These are phyloP conservation scores for Buathra laborator DNA, from an alignment of 2,888 invertebrate species.

Conservation along the genomic window DNA sequence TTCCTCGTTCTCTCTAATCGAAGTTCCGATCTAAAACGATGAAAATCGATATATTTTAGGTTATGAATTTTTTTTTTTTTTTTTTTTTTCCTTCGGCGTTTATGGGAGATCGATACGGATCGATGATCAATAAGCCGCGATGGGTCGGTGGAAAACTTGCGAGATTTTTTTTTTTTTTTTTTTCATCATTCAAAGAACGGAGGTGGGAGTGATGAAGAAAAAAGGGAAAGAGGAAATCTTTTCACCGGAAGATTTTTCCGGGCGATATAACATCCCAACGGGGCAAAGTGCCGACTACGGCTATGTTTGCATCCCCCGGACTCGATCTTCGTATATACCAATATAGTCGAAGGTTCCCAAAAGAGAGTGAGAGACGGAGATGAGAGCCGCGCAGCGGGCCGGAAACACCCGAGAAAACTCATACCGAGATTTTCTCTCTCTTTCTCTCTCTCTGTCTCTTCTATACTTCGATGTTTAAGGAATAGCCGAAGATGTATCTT, in stretches of 20 bases:
- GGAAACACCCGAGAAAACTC: slow-evolving; percentile 61
- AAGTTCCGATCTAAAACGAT: neutral
- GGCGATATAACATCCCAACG: slow-evolving; percentile 64
- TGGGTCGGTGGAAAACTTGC: slow-evolving; percentile 61
- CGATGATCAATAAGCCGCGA: slow-evolving; percentile 60
- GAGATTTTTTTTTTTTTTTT: slow-evolving; percentile 52
- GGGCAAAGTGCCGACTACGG: slow-evolving; percentile 63
- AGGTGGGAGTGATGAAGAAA: slow-evolving; percentile 12
- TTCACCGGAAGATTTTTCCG: slow-evolving; percentile 68
- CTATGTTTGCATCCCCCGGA: slow-evolving; percentile 63
- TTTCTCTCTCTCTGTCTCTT: slow-evolving; percentile 18
- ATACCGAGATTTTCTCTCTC: slow-evolving; percentile 33
- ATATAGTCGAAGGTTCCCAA: neutral
- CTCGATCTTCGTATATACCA: neutral
- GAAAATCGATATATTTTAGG: slow-evolving; percentile 27
- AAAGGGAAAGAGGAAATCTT: slow-evolving; percentile 57
- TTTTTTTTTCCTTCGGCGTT: slow-evolving; percentile 2
- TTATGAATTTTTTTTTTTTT: slow-evolving; percentile 8
- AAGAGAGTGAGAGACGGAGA: slow-evolving; percentile 45
- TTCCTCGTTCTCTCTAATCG: slow-evolving; percentile 4
- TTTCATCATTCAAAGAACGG: slow-evolving; percentile 20
- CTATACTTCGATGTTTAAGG: neutral
- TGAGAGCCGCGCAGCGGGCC: slow-evolving; percentile 54
- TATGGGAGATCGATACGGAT: slow-evolving; percentile 65
- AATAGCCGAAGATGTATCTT: slow-evolving; percentile 42